Conservation (phyloP, 2,113 vertebrate genomes). For the Conger conger region DNA sequence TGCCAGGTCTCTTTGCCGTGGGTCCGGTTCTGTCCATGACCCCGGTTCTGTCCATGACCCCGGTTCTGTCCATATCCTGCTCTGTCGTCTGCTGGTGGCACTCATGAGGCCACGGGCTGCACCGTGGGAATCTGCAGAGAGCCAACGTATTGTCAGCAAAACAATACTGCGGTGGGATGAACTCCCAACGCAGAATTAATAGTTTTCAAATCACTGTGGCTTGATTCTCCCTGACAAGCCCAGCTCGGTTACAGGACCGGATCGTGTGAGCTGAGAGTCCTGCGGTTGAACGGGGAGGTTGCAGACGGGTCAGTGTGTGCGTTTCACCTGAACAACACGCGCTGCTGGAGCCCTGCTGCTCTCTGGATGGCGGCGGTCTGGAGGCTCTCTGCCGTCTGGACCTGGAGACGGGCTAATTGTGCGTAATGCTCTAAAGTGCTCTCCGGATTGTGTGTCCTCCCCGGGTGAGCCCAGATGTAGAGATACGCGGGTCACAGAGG, state of each 20-base stretch:
- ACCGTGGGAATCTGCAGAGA: too few relatives aligned
- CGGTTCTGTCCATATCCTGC: background rate
- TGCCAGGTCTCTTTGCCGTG: background rate
- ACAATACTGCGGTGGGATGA: background rate
- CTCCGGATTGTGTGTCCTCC: conserved; percentile 28
- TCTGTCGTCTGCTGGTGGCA: background rate
- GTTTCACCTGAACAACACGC: background rate
- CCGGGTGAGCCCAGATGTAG: background rate
- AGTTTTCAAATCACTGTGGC: background rate
- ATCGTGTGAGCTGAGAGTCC: conserved; percentile 2
- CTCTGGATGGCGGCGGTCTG: conserved; percentile 25
- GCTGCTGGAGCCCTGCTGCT: conserved; percentile 12
- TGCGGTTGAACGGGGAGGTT: background rate
- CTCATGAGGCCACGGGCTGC: too few relatives aligned
- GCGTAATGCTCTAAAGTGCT: conserved; percentile 38
- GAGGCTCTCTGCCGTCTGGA: conserved; percentile 41
- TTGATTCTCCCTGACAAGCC: conserved; percentile 21
- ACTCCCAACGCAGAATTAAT: conserved; percentile 19
- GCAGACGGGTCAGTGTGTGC: background rate
- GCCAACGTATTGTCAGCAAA: background rate
- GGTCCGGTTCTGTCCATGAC: background rate
- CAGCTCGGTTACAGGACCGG: conserved; percentile 13
- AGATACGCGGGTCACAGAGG: background rate
- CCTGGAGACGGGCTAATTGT: conserved; percentile 43
- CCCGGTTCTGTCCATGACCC: background rate